Base-by-base conservation (phyloP, 2,113 vertebrate species). In the Myotis lucifugus region DNA sequence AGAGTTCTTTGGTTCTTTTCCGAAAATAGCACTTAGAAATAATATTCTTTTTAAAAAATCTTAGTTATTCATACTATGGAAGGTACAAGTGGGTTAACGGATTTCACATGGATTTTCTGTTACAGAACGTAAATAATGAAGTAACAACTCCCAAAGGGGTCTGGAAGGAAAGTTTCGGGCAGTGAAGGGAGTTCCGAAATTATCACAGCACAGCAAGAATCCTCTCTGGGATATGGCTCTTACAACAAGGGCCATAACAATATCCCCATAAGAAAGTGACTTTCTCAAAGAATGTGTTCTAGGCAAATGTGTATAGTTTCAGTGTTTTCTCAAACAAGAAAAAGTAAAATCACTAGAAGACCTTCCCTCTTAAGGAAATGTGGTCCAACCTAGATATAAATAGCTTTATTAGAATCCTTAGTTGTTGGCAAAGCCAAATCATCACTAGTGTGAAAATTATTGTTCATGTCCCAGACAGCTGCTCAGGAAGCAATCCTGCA, bases 401-500 rank as follows among this genome's bases (percentile, higher is more conserved):
- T n/a, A 85, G 54, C 50, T 72, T 96, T 94, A 90, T 89, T 93
- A 85, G 87, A 72, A 69, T 67, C 54, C 17, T 92, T n/a, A 42
- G 46, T 94, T 96, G 8, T 78, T 89, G 19, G 1, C 90, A 66
- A 64, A 13, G 91, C 42, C 52, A 66, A 90, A 8, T n/a, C 3
- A 19, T 29, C 4, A n/a, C 82, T 86, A 90, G 78, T 94, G 48
- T 32, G 50, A 77, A 96, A 48, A 73, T 18, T 85, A 17, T 6
- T 94, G 72, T 76, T 98, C 61, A 2, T 97, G 1, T 97, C 96
- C 78, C 95, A 99, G 99, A 96, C 98, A 72, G 97, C 97, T 85
- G 98, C 99, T 85, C 98, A 99, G 87, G 99, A 99, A 93, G 99
- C 98, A 1, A 97, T 99, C 91, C 96, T 99, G 84, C 99, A 98